Percentiles rank a stretch among this genome's conserved stretches.
These are phyloP conservation scores for Synaphobranchus kaupii DNA, from an alignment of 2,797 vertebrate genomes.

Conservation along the genomic window DNA sequence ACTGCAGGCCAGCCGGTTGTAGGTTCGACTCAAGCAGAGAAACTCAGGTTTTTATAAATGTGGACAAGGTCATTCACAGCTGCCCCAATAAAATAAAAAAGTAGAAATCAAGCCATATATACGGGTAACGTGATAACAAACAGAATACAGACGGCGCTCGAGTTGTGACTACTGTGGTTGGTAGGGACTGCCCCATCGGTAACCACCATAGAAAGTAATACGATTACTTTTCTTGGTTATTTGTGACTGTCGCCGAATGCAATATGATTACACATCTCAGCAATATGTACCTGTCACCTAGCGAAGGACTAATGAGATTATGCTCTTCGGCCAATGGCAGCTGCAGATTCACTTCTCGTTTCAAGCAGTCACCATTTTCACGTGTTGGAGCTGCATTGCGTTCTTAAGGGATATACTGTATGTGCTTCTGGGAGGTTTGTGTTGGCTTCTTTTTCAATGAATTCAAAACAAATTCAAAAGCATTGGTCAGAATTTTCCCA, in stretches of 20 bases:
- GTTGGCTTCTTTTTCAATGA: neutral
- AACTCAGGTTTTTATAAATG: neutral
- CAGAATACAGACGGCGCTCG: conserved; percentile 22
- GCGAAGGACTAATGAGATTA: neutral
- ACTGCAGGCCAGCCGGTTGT: neutral
- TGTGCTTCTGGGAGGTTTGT: neutral
- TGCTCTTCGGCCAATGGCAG: neutral
- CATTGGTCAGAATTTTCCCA: neutral
- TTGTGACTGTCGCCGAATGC: conserved; percentile 37
- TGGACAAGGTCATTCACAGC: neutral
- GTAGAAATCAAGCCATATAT: neutral
- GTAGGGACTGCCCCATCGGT: conserved; percentile 45
- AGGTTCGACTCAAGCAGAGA: neutral
- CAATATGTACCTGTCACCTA: conserved; percentile 36
- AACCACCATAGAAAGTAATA: conserved; percentile 43
- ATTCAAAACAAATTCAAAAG: neutral
- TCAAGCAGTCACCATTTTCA: neutral
- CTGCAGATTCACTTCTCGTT: neutral
- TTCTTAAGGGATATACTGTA: neutral
- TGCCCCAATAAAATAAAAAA: neutral
- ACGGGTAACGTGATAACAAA: conserved; percentile 30
- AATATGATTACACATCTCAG: conserved; percentile 38
- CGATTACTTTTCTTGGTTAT: conserved; percentile 37
- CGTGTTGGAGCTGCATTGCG: neutral
- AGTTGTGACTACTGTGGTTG: conserved; percentile 28